These are phyloP conservation scores for Catocala fraxini DNA, from an alignment of 2,888 invertebrate species.

Conservation along the genomic window DNA sequence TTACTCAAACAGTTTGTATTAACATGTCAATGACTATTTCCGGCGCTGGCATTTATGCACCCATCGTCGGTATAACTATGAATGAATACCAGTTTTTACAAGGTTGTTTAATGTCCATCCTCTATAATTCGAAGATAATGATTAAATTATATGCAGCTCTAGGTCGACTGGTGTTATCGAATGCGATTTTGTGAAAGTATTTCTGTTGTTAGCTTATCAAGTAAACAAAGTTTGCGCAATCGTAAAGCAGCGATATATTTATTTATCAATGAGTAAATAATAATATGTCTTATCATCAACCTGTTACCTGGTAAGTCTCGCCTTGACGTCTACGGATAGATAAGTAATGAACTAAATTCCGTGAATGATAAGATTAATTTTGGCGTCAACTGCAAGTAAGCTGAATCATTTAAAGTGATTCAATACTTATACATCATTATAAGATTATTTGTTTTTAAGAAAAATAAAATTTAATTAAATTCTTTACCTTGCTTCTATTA, in stretches of 20 bases:
- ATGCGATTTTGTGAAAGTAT: constrained; percentile 20
- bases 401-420: constrained; percentile 42
- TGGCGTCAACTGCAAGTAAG: constrained; percentile 63
- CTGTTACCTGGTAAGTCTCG: constrained; percentile 62
- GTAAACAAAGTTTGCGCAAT: constrained; percentile 59
- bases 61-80: constrained; percentile 25
- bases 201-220: constrained; percentile 49
- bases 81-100: constrained; percentile 44
- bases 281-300: constrained; percentile 56
- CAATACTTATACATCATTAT: constrained; percentile 11
- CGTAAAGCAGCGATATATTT: constrained; percentile 56
- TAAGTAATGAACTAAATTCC: constrained; percentile 72
- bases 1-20: constrained; percentile 14
- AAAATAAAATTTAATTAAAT: too few species aligned
- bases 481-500: too few species aligned
- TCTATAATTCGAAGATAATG: constrained; percentile 39
- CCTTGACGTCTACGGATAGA: constrained; percentile 59
- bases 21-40: constrained; percentile 29
- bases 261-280: constrained; percentile 61
- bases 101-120: constrained; percentile 30
- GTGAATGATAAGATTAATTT: constrained; percentile 72
- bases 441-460: background rate
- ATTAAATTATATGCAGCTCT: constrained; percentile 34
- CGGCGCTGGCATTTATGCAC: constrained; percentile 22
- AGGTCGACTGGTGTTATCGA: constrained; percentile 20